Evolutionary conservation across 2,888 invertebrate species (phyloP).

Genomic region (Pollenia amentaria): DNA sequence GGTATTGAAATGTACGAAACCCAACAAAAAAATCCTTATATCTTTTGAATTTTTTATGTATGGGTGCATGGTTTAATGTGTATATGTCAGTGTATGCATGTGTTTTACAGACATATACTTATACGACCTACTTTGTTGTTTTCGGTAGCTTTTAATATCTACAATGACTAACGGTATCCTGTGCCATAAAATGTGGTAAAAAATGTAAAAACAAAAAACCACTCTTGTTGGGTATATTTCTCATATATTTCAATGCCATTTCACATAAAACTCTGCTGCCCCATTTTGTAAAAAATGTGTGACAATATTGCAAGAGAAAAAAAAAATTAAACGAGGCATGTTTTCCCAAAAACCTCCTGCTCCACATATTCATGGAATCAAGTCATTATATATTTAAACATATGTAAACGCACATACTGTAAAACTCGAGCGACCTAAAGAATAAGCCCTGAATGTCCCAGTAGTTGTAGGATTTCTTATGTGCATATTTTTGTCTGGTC

Average conservation of each 20-base stretch:
- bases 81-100: neutral
- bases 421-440: no score
- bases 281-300: neutral
- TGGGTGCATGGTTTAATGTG: neutral
- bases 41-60: constrained; percentile 6
- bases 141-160: constrained; percentile 33
- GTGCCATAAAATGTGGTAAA: constrained; percentile 42
- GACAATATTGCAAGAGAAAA: neutral
- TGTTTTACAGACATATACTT: constrained; percentile 29
- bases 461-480: no score
- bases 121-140: constrained; percentile 45
- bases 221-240: constrained; percentile 11
- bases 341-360: no score
- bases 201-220: constrained; percentile 4
- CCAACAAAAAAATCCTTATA: constrained; percentile 20
- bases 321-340: neutral
- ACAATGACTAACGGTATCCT: constrained; percentile 55
- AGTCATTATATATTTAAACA: no score
- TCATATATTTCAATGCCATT: constrained; percentile 8
- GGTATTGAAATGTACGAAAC: neutral
- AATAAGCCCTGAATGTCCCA: no score
- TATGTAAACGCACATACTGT: no score
- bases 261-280: no score
- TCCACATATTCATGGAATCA: no score
- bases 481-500: no score